phyloP scores from a whole-genome alignment of 1,140 invertebrate genomes.

The Zaprionus taronus region DNA sequence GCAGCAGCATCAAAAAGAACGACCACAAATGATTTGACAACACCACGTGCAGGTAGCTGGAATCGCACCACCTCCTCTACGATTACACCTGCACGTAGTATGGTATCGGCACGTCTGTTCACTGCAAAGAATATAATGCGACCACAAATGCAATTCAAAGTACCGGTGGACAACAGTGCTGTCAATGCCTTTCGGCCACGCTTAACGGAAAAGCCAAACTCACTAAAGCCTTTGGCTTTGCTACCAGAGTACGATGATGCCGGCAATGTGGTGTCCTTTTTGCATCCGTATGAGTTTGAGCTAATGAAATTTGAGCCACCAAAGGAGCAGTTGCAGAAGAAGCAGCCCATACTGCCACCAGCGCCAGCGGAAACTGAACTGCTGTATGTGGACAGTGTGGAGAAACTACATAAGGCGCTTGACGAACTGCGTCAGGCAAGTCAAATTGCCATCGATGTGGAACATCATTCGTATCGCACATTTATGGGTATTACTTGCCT shows the following conservation, averaged over 20 bases:
- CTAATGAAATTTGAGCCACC: constrained; percentile 89
- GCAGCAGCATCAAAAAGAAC: not conserved
- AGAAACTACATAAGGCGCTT: constrained; percentile 88
- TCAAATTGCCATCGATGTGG: constrained; percentile 94
- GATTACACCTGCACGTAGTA: constrained; percentile 26
- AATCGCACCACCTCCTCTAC: constrained; percentile 47
- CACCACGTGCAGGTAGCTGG: constrained; percentile 79
- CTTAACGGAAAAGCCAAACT: constrained; percentile 95
- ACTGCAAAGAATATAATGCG: constrained; percentile 91
- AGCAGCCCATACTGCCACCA: constrained; percentile 82
- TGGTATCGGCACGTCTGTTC: constrained; percentile 85
- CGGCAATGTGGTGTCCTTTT: constrained; percentile 87
- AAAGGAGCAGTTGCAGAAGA: constrained; percentile 84
- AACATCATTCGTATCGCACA: constrained; percentile 93
- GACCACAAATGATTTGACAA: constrained; percentile 11
- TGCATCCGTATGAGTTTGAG: constrained; percentile 96
- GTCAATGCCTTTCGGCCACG: constrained; percentile 91
- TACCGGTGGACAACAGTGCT: constrained; percentile 93
- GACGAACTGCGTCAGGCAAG: constrained; percentile 87
- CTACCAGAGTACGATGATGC: constrained; percentile 88
- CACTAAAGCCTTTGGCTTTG: constrained; percentile 91
- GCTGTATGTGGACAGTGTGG: constrained; percentile 88
- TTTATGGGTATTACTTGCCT: constrained; percentile 96
- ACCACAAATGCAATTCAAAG: constrained; percentile 94
- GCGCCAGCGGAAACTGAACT: constrained; percentile 88